Conservation (phyloP, 2,797 vertebrate genomes). For the Pelochelys cantorii region DNA sequence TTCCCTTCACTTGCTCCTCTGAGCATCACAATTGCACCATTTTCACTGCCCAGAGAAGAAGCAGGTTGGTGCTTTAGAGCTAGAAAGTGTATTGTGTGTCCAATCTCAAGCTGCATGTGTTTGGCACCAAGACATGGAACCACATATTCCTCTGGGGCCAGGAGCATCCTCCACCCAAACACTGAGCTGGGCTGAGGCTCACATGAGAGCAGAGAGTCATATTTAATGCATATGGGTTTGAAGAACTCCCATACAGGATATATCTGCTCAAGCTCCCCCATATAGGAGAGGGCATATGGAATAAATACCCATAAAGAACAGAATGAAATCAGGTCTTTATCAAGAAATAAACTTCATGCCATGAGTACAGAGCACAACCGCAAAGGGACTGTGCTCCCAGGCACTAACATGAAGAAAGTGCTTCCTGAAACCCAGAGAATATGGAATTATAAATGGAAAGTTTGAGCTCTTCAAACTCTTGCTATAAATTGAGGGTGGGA, state of each 20-base stretch:
- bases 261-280: not conserved
- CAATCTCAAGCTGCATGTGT: not conserved
- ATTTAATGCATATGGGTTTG: not conserved
- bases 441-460: no score
- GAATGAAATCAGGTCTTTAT: no score
- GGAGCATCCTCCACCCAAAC: not conserved
- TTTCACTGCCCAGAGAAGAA: not conserved
- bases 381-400: not conserved
- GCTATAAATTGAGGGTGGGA: no score
- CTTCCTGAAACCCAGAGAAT: no score
- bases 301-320: no score
- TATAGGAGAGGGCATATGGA: not conserved
- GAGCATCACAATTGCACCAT: no score
- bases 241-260: not conserved
- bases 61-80: not conserved
- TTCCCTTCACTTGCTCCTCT: no score
- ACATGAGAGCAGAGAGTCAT: not conserved
- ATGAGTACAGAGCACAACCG: not conserved
- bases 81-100: not conserved
- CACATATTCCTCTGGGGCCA: not conserved
- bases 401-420: no score
- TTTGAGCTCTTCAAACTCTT: no score
- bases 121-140: not conserved
- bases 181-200: not conserved
- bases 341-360: no score